Conservation (phyloP, 2,888 invertebrate species). For the Stegophylla sp. region DNA sequence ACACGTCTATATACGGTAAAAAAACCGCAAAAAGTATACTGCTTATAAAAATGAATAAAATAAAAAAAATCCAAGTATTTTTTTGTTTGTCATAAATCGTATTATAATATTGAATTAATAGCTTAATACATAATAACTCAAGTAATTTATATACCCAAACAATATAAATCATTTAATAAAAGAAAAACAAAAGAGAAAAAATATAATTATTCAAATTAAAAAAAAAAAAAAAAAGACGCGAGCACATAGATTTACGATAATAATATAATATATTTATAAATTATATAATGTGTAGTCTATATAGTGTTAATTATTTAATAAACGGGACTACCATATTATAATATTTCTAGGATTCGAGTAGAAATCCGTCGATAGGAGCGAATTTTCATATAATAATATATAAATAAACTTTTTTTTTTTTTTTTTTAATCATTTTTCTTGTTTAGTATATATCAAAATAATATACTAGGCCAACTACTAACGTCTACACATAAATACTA, state of each 20-base stretch:
- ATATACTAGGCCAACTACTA: constrained; percentile 30
- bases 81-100: constrained; percentile 45
- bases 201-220: constrained; percentile 7
- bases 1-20: too few relatives aligned
- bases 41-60: neutral
- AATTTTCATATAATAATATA: neutral
- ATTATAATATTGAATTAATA: constrained; percentile 46
- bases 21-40: too few relatives aligned
- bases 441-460: too few relatives aligned
- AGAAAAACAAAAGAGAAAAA: constrained; percentile 55
- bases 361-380: neutral
- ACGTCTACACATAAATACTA: constrained; percentile 43
- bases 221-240: constrained; percentile 1
- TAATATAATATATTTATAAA: constrained; percentile 8
- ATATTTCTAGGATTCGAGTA: constrained; percentile 29
- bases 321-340: neutral
- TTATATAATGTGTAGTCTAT: constrained; percentile 32
- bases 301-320: neutral
- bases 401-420: constrained; percentile 8
- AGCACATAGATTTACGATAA: neutral
- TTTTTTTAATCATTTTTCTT: too few relatives aligned
- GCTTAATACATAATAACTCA: constrained; percentile 49
- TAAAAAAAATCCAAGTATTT: constrained; percentile 28
- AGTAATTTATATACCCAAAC: constrained; percentile 51
- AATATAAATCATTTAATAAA: constrained; percentile 59